Evolutionary conservation across 2,888 invertebrate genomes (phyloP), one percentile per base, ranked within the genome.

Genomic region (Andrena dorsata): DNA sequence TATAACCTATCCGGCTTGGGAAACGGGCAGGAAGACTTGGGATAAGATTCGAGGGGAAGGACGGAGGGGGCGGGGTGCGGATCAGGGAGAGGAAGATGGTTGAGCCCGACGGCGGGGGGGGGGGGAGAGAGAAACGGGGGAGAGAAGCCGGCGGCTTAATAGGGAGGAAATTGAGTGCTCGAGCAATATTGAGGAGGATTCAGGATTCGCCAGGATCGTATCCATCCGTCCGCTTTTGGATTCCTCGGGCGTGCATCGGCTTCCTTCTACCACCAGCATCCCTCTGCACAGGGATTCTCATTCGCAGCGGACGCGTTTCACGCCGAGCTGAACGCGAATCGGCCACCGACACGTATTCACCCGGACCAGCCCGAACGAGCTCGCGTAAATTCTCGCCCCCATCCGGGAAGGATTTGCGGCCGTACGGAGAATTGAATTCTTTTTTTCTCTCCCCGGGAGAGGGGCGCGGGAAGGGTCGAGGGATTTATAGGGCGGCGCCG

Each of bases 161-260:
- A 94, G 93, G 93, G 93, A 93, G 93, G 93, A 94, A 94, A 94
- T 94, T 93, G 93, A 93, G 93, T 94, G 93, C 93, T 93, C 92
- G 92, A 93, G 93, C 92, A 93, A 94, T 94, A 94, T 94, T 93
- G 93, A 93, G 92, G 93, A 93, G 93, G 92, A 93, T 93, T 93
- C 92, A 90, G 91, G 92, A 92, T 92, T 92, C 92, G 91, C 90
- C 90, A 89, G 90, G 90, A 88, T 90, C 88, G 90, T 91, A 91
- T 93, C 92, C 91, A 91, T 91, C 92, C 91, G 90, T 91, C 90
- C 91, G 91, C 90, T 92, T 92, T 92, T 89, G 91, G 90, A 93
- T 93, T 93, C 92, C 91, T 90, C 88, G 87, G 89, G 90, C 92
- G 92, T 92, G 91, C 91, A 90, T 89, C 91, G 91, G 89, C 90